Percentiles rank a stretch among this genome's conserved stretches.
Evolutionary conservation across 2,797 vertebrate species (phyloP).

Genomic region (Sphaeramia orbicularis): DNA sequence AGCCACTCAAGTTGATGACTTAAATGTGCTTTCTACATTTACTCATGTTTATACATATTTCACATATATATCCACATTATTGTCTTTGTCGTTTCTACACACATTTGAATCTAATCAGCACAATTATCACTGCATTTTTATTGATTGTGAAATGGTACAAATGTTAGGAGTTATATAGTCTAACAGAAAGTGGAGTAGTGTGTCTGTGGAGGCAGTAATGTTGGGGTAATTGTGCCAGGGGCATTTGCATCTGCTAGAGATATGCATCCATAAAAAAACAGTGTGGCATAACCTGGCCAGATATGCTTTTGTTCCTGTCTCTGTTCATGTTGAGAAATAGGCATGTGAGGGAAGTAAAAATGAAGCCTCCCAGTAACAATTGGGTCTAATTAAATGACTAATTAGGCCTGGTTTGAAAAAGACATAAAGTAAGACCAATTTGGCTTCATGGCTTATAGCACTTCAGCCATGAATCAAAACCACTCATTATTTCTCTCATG

Average conservation of each 20-base stretch:
- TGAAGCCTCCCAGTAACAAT: not conserved
- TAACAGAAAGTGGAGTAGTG: not conserved
- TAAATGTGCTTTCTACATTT: too few relatives aligned
- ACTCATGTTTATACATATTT: too few relatives aligned
- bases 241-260: slow-evolving; percentile 3
- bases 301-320: not conserved
- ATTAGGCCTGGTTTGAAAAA: slow-evolving; percentile 9
- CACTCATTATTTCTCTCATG: slow-evolving; percentile 1
- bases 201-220: slow-evolving; percentile 2
- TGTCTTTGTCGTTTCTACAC: too few relatives aligned
- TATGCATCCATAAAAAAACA: not conserved
- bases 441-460: not conserved
- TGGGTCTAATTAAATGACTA: too few relatives aligned
- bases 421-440: not conserved
- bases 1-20: too few relatives aligned
- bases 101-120: too few relatives aligned
- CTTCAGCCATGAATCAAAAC: not conserved
- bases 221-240: not conserved
- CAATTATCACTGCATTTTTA: too few relatives aligned
- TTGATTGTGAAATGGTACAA: too few relatives aligned
- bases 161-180: not conserved
- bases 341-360: not conserved
- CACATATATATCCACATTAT: too few relatives aligned
- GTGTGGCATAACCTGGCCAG: slow-evolving; percentile 1
- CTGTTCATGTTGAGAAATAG: not conserved